Conservation (phyloP, 2,888 invertebrate species). For the Drosophila melanosoma region DNA sequence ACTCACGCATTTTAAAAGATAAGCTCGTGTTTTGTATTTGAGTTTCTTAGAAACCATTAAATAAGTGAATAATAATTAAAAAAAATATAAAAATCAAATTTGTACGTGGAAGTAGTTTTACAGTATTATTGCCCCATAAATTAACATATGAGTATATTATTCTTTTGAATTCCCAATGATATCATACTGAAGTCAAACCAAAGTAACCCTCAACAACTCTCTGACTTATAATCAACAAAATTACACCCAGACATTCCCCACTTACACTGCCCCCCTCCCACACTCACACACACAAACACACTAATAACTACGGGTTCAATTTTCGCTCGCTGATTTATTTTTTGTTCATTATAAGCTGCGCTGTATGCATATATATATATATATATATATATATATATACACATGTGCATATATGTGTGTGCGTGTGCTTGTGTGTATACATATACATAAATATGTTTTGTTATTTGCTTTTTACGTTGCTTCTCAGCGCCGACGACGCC, state of each 20-base stretch:
- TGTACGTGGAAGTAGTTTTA: too few species aligned
- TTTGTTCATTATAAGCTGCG: slow-evolving; percentile 9
- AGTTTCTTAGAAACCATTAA: too few species aligned
- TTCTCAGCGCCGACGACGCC: slow-evolving; percentile 14
- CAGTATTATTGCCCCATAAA: too few species aligned
- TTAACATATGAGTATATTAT: too few species aligned
- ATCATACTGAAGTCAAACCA: slow-evolving; percentile 14
- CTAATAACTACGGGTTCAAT: slow-evolving; percentile 27
- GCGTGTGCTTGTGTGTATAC: slow-evolving; percentile 20
- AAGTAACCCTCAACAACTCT: slow-evolving; percentile 6
- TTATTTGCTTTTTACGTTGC: slow-evolving; percentile 32
- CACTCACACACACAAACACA: neutral
- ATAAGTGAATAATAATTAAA: too few species aligned
- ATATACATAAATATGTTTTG: slow-evolving; percentile 9
- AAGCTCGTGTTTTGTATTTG: too few species aligned
- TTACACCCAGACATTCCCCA: neutral
- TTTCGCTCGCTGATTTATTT: slow-evolving; percentile 10
- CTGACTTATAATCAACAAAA: slow-evolving; percentile 19
- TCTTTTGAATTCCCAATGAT: slow-evolving; percentile 16
- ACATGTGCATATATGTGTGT: slow-evolving; percentile 15
- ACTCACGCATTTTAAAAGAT: too few species aligned
- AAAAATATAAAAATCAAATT: too few species aligned
- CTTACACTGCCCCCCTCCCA: neutral
- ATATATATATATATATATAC: slow-evolving; percentile 8
- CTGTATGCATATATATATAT: neutral